Evolutionary conservation across 1,140 invertebrate genomes (phyloP).

Genomic region (Potamilus streckersoni): DNA sequence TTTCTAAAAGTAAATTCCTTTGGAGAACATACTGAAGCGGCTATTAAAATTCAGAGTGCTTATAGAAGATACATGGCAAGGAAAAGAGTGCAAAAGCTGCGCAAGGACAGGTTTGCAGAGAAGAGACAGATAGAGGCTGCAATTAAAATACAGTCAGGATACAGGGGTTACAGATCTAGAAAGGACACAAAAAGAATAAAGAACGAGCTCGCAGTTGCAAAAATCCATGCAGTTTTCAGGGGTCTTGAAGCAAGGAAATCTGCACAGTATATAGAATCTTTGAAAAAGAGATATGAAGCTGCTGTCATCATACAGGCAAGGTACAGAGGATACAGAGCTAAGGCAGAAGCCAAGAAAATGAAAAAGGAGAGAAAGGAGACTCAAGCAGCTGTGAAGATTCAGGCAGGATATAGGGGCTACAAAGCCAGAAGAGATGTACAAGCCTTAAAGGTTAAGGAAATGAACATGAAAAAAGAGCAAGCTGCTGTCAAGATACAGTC

Average conservation of each 20-base stretch:
- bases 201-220: not conserved
- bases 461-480: slow-evolving; percentile 13
- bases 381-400: slow-evolving; percentile 15
- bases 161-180: slow-evolving; percentile 18
- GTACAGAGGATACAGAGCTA: slow-evolving; percentile 15
- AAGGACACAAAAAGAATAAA: not conserved
- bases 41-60: slow-evolving; percentile 18
- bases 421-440: slow-evolving; percentile 8
- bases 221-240: slow-evolving; percentile 10
- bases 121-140: not conserved
- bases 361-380: slow-evolving; percentile 18
- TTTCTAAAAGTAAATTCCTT: too few species aligned
- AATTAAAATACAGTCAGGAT: slow-evolving; percentile 19
- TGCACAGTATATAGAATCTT: not conserved
- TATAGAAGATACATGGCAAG: slow-evolving; percentile 11
- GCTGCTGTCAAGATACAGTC: slow-evolving; percentile 19
- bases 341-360: not conserved
- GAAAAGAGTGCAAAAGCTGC: slow-evolving; percentile 1
- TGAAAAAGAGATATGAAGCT: slow-evolving; percentile 17
- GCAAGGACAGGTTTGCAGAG: too few species aligned
- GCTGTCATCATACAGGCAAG: slow-evolving; percentile 12
- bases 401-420: slow-evolving; percentile 14
- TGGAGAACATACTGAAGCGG: not conserved
- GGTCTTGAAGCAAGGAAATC: slow-evolving; percentile 11
- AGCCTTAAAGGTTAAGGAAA: slow-evolving; percentile 2